Conservation (phyloP, 2,113 vertebrate species). For the Rhinopomastus cyanomelas region DNA sequence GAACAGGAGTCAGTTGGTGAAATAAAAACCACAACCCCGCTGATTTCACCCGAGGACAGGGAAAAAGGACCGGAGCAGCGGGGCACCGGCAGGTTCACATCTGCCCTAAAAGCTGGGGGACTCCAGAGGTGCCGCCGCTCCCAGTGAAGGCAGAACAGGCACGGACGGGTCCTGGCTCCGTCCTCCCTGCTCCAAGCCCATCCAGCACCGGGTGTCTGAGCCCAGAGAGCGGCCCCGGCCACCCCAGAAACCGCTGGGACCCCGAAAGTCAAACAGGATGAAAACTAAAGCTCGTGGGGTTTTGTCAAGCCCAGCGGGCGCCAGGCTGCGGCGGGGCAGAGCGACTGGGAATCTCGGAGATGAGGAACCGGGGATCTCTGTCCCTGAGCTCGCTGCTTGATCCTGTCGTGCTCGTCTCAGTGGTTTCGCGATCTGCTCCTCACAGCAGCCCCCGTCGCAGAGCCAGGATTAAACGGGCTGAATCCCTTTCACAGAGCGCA, state of each 20-base stretch:
- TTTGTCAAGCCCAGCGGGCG: not conserved
- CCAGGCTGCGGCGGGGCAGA: too few relatives aligned
- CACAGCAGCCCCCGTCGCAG: not conserved
- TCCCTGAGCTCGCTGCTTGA: not conserved
- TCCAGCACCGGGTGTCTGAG: fast-evolving
- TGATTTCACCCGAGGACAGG: not conserved
- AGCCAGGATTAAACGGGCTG: not conserved
- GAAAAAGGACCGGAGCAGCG: fast-evolving
- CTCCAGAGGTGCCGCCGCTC: fast-evolving
- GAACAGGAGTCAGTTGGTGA: not conserved
- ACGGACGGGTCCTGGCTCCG: too few relatives aligned
- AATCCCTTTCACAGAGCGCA: too few relatives aligned
- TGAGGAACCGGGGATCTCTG: not conserved
- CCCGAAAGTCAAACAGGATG: not conserved
- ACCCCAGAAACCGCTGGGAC: too few relatives aligned
- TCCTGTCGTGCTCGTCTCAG: not conserved
- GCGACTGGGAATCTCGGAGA: not conserved
- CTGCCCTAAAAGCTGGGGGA: not conserved
- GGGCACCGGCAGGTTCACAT: too few relatives aligned
- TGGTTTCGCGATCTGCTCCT: not conserved
- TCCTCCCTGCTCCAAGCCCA: not conserved
- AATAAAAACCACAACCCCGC: too few relatives aligned
- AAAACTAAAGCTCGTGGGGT: too few relatives aligned
- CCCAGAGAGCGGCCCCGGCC: not conserved
- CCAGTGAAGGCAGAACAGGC: not conserved